Evolutionary conservation across 2,113 vertebrate species (phyloP).

Genomic region (Catharus fuscescens): DNA sequence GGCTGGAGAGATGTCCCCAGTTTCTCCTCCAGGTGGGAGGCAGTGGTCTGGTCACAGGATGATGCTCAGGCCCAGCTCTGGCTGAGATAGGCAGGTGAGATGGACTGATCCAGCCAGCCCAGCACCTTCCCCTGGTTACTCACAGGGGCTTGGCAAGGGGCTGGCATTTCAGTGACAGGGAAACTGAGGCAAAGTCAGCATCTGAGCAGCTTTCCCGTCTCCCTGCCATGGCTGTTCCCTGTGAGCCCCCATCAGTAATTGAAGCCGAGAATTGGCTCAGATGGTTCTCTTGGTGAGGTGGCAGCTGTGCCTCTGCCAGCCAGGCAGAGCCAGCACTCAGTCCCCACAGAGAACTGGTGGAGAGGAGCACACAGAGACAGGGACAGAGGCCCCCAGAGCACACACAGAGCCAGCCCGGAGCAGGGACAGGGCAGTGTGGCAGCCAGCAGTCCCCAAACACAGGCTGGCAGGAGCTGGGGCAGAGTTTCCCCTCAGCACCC

Average conservation of each 20-base stretch:
- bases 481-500: background rate
- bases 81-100: background rate
- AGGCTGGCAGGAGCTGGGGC: rapidly evolving
- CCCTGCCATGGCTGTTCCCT: rapidly evolving
- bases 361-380: background rate
- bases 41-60: background rate
- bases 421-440: background rate
- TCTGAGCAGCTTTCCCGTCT: background rate
- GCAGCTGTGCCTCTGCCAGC: background rate
- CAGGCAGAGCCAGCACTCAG: rapidly evolving
- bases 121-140: background rate
- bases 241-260: background rate
- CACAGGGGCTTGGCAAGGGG: background rate
- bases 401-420: rapidly evolving
- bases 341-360: background rate
- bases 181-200: background rate
- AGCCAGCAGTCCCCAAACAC: background rate
- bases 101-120: background rate
- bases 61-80: background rate
- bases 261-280: background rate
- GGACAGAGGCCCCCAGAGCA: background rate
- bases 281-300: background rate
- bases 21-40: background rate
- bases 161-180: background rate
- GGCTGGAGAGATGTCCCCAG: background rate